These are phyloP conservation scores for Physeter macrocephalus DNA, from an alignment of 2,113 vertebrate species.

Conservation along the genomic window DNA sequence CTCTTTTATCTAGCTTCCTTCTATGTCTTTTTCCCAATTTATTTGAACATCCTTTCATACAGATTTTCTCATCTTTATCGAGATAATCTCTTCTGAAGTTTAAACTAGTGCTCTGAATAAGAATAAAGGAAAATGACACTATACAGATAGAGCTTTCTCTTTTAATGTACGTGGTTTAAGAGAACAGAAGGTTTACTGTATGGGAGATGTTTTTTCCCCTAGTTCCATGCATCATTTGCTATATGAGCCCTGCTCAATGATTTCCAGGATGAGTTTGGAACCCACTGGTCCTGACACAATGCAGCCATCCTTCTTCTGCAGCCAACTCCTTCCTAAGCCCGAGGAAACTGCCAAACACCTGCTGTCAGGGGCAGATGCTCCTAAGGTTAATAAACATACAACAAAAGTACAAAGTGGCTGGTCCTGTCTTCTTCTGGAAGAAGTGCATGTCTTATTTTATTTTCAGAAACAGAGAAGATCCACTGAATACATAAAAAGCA, in stretches of 20 bases:
- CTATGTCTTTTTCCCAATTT: not conserved
- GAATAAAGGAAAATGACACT: constrained; percentile 19
- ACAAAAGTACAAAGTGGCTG: not conserved
- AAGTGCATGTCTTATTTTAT: not conserved
- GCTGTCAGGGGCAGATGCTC: not conserved
- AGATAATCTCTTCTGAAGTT: constrained; percentile 4
- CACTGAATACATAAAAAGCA: not conserved
- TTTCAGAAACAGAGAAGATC: not conserved
- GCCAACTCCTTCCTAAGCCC: not conserved
- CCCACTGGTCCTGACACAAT: not conserved
- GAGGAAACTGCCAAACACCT: not conserved
- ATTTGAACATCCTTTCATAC: constrained; percentile 43
- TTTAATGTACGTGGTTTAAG: not conserved
- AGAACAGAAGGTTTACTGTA: not conserved
- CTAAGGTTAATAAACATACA: not conserved
- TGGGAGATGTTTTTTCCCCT: not conserved
- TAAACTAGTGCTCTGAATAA: not conserved
- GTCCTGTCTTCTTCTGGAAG: not conserved
- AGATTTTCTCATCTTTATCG: not conserved
- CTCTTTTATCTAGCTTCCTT: constrained; percentile 36
- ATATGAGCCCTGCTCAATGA: not conserved
- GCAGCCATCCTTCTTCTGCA: not conserved
- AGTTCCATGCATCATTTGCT: not conserved
- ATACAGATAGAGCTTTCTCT: not conserved
- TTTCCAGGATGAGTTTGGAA: not conserved